Conservation (phyloP, 2,797 vertebrate species). For the Liparis tanakae region DNA sequence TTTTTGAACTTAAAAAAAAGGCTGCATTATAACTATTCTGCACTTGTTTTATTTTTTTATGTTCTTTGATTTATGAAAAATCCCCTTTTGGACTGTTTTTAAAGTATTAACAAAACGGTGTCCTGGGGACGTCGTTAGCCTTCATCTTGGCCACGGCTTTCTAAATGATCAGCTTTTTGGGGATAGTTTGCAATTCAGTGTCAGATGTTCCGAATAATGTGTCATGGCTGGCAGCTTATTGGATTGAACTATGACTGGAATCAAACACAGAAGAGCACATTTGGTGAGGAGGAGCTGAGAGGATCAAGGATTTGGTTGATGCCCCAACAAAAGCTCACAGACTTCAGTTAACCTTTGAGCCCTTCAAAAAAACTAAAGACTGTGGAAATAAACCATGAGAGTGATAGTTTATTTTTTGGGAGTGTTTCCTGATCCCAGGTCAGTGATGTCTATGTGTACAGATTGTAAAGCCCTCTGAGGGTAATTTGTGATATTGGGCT, state of each 20-base stretch:
- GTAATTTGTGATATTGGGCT: no score
- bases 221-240: conserved; percentile 31
- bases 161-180: conserved; percentile 37
- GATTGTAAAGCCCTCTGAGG: no score
- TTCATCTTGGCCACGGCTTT: conserved; percentile 29
- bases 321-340: conserved; percentile 26
- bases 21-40: conserved; percentile 13
- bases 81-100: conserved; percentile 16
- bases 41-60: conserved; percentile 10
- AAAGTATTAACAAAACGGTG: conserved; percentile 8
- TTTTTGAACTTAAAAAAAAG: conserved; percentile 7
- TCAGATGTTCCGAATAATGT: conserved; percentile 22
- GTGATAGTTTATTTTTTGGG: no score
- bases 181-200: conserved; percentile 27
- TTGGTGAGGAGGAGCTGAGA: not conserved
- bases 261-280: conserved; percentile 3
- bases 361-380: not conserved
- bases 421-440: no score
- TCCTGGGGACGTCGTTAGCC: conserved; percentile 18
- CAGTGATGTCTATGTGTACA: no score
- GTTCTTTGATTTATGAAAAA: not conserved
- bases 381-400: not conserved
- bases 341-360: conserved; percentile 23
- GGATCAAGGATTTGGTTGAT: not conserved
- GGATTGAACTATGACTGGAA: conserved; percentile 26